Evolutionary conservation across 2,888 invertebrate species (phyloP).

Genomic region (Eutolmus rufibarbis): DNA sequence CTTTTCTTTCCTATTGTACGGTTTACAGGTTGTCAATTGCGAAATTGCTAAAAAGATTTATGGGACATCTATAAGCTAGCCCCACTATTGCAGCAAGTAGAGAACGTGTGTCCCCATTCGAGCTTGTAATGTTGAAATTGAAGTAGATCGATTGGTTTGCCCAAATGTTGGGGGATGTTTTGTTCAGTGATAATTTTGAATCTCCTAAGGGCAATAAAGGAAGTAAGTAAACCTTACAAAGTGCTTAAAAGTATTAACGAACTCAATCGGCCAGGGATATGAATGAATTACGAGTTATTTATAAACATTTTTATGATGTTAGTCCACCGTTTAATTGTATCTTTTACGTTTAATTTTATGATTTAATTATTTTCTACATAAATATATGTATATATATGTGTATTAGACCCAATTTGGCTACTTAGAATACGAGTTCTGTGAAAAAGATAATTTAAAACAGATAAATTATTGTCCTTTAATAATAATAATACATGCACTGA

Average conservation of each 20-base stretch:
- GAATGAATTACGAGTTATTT: not conserved
- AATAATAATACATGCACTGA: too few species aligned
- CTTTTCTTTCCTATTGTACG: slow-evolving; percentile 8
- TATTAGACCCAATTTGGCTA: too few species aligned
- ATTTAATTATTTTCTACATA: not conserved
- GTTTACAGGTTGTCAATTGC: slow-evolving; percentile 45
- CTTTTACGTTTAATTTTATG: not conserved
- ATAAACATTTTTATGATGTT: not conserved
- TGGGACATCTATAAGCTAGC: slow-evolving; percentile 46
- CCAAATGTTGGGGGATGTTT: not conserved
- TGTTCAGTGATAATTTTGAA: not conserved
- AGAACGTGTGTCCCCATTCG: not conserved
- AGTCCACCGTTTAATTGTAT: not conserved
- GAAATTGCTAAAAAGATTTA: slow-evolving; percentile 47
- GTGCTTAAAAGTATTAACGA: not conserved
- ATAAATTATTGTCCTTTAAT: too few species aligned
- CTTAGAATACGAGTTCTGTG: too few species aligned
- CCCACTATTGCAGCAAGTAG: not conserved
- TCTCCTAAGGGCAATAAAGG: not conserved
- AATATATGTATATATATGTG: too few species aligned
- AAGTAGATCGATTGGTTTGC: not conserved
- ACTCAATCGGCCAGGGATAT: not conserved
- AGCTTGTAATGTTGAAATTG: not conserved
- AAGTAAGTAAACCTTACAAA: not conserved
- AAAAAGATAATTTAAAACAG: too few species aligned